Conservation (phyloP, 2,113 vertebrate genomes). For the Peucedramus taeniatus region DNA sequence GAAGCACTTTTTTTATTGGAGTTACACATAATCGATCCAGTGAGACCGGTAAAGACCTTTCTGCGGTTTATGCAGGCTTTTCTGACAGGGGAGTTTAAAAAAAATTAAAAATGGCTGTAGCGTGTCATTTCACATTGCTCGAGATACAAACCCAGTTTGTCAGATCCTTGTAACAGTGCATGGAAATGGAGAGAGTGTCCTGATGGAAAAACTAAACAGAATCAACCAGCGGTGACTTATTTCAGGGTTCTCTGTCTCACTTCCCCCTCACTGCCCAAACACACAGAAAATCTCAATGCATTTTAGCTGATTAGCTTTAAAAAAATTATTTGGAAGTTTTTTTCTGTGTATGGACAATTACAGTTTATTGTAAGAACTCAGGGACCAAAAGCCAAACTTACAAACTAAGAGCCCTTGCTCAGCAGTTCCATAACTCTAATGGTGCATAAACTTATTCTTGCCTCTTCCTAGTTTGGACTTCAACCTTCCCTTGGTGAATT, state of each 20-base stretch:
- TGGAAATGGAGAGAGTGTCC: neutral
- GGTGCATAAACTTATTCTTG: neutral
- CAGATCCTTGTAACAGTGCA: neutral
- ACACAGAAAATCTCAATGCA: fast-evolving
- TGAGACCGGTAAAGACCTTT: neutral
- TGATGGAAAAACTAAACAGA: neutral
- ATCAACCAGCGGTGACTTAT: neutral
- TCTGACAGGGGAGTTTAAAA: neutral
- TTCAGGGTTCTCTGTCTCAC: neutral
- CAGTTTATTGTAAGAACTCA: neutral
- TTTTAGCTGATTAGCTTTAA: neutral
- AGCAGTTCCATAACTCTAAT: neutral
- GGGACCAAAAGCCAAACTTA: neutral
- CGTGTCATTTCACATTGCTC: neutral
- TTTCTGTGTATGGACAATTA: neutral
- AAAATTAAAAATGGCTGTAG: neutral
- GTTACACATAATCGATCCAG: fast-evolving
- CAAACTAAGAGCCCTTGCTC: neutral
- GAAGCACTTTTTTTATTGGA: no score
- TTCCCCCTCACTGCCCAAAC: fast-evolving
- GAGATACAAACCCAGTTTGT: neutral
- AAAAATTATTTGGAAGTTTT: neutral
- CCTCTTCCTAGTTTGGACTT: neutral
- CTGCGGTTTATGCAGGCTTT: neutral
- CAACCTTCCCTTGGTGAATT: neutral